Evolutionary conservation across 2,888 invertebrate genomes (phyloP), one percentile per base, ranked within the genome.

Genomic region (Colletes collaris): DNA sequence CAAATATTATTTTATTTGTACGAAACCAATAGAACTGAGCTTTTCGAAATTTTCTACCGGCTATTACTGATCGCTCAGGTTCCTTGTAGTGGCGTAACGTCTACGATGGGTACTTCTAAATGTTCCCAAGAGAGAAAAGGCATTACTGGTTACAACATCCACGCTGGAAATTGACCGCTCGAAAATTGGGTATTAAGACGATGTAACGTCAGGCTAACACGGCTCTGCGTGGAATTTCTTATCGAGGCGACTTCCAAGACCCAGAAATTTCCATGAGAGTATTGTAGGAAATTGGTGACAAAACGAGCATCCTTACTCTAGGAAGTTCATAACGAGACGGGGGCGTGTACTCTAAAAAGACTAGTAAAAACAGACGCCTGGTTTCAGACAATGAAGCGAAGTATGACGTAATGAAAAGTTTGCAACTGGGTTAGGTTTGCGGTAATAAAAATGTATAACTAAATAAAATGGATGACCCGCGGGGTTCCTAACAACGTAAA

Each of bases 161-260:
- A 3, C 27, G 58, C 65, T 60, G 64, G 77, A 65, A 78, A 78
- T 69, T 78, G 78, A 78, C 78, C 77, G 70, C 62, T 58, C 49
- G 70, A 63, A 78, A 77, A 79, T 79, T 78, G 79, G 58, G 71
- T 79, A 79, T 77, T 63, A 79, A 71, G 78, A 40, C 60, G 44
- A n/a, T 75, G 76, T 76, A 67, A 76, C 62, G 75, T 76, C 76
- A 44, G 66, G 75, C 46, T n/a, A 50, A 67, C 67, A 58, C 13
- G 49, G 44, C 44, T 56, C 76, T 50, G 76, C 76, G 67, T 63
- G 76, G 55, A 77, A 67, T 76, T 76, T 77, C 76, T 77, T 77
- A 77, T 76, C 76, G 76, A 76, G 60, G 35, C 59, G 50, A 10
- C 76, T 16, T 8, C 62, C 60, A 62, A 62, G 56, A 56, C 44